phyloP scores from a whole-genome alignment of 2,113 vertebrate genomes.

The Scytalopus superciliaris region DNA sequence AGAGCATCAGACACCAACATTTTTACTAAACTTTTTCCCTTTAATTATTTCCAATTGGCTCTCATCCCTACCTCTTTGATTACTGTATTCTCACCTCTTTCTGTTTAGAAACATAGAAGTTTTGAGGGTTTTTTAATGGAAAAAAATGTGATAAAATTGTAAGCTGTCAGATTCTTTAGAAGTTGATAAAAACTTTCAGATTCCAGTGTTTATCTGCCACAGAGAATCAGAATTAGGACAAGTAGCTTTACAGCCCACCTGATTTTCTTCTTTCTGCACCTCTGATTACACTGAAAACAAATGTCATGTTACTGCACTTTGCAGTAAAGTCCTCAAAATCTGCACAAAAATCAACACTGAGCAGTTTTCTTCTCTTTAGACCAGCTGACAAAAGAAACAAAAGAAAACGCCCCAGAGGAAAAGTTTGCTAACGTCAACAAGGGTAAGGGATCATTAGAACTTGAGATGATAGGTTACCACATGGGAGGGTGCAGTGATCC shows the following conservation, averaged over 20 bases:
- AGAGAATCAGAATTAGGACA: not conserved
- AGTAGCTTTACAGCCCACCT: not conserved
- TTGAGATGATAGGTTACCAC: constrained; percentile 34
- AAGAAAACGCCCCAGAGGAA: constrained; percentile 22
- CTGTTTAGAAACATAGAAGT: not conserved
- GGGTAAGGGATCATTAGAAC: constrained; percentile 39
- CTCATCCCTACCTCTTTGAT: not conserved
- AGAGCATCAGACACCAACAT: not conserved
- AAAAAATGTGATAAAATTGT: not conserved
- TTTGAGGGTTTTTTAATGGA: too few relatives aligned
- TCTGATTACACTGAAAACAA: constrained; percentile 21
- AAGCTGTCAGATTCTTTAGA: not conserved
- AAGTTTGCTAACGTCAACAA: constrained; percentile 43
- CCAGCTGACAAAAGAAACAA: constrained; percentile 50
- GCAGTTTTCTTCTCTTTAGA: constrained; percentile 13
- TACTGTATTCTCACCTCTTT: not conserved
- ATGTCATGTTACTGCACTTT: not conserved
- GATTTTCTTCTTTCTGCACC: not conserved
- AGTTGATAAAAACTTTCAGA: not conserved
- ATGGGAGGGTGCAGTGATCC: constrained; percentile 23
- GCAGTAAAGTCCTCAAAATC: constrained; percentile 10
- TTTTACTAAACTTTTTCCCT: not conserved
- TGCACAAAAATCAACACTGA: constrained; percentile 19
- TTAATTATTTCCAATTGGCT: not conserved
- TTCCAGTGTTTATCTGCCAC: not conserved